Evolutionary conservation across 2,888 invertebrate genomes (phyloP).

Genomic region (Epistrophella euchroma): DNA sequence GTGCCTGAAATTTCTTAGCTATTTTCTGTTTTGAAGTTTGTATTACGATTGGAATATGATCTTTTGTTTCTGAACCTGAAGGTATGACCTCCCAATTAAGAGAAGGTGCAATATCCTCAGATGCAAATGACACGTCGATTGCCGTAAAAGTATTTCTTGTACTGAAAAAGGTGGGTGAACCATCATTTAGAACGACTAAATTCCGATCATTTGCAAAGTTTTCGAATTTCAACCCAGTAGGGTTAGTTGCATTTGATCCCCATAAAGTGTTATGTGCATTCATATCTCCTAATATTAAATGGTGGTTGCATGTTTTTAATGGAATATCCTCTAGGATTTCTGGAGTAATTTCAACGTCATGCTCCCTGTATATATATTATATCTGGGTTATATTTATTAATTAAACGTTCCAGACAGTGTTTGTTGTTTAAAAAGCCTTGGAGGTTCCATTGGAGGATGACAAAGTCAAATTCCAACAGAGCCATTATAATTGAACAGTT

Average conservation of each 20-base stretch:
- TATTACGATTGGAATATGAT: slow-evolving; percentile 35
- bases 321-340: slow-evolving; percentile 15
- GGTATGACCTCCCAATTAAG: slow-evolving; percentile 23
- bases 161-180: slow-evolving; percentile 14
- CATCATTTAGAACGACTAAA: slow-evolving; percentile 19
- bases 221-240: slow-evolving; percentile 3
- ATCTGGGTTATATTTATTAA: too few relatives aligned
- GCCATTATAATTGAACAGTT: too few relatives aligned
- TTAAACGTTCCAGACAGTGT: too few relatives aligned
- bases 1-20: neutral
- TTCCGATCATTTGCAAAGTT: slow-evolving; percentile 9
- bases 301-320: neutral
- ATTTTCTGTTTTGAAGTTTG: neutral
- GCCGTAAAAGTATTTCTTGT: slow-evolving; percentile 30
- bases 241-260: slow-evolving; percentile 11
- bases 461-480: too few relatives aligned
- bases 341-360: neutral
- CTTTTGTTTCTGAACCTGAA: neutral
- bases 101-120: neutral
- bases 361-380: slow-evolving; percentile 8
- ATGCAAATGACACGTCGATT: slow-evolving; percentile 6
- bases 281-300: slow-evolving; percentile 9
- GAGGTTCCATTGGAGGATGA: too few relatives aligned
- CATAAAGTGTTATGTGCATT: slow-evolving; percentile 19
- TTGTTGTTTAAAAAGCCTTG: too few relatives aligned